These are phyloP conservation scores for Drosophila nigrodunni DNA, from an alignment of 1,140 invertebrate genomes.

Conservation along the genomic window DNA sequence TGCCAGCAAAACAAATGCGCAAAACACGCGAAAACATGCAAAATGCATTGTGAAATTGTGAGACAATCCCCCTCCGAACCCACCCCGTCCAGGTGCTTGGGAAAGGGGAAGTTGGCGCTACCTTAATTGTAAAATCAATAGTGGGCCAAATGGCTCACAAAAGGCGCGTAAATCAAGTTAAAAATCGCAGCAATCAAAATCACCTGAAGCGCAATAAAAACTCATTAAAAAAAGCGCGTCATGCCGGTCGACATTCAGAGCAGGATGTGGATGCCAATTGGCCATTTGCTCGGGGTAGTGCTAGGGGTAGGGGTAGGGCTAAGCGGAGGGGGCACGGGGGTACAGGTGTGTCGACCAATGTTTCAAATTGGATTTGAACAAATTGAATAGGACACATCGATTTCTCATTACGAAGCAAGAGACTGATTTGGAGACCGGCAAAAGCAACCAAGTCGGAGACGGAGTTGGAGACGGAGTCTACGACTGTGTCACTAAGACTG, in stretches of 20 bases:
- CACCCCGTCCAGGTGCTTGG: neutral
- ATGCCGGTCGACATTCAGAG: constrained; percentile 21
- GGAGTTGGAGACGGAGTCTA: neutral
- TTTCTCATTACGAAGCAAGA: constrained; percentile 64
- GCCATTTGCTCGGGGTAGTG: neutral
- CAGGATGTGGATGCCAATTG: constrained; percentile 53
- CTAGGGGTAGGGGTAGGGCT: too few relatives aligned
- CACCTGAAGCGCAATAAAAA: constrained; percentile 81
- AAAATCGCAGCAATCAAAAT: constrained; percentile 81
- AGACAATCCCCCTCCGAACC: constrained; percentile 1
- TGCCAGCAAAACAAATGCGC: constrained; percentile 64
- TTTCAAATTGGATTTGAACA: constrained; percentile 57
- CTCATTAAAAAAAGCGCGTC: constrained; percentile 69
- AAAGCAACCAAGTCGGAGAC: too few relatives aligned
- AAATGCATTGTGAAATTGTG: constrained; percentile 66
- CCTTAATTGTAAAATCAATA: constrained; percentile 81
- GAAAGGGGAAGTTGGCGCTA: neutral
- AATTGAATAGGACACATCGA: constrained; percentile 75
- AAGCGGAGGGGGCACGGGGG: constrained; percentile 28
- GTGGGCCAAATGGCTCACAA: constrained; percentile 47
- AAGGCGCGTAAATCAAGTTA: constrained; percentile 79
- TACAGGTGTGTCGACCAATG: constrained; percentile 30
- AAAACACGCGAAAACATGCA: constrained; percentile 76
- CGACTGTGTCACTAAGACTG: neutral
- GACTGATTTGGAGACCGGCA: too few relatives aligned